Conservation (phyloP, 1,140 invertebrate genomes). For the Nephotettix cincticeps region DNA sequence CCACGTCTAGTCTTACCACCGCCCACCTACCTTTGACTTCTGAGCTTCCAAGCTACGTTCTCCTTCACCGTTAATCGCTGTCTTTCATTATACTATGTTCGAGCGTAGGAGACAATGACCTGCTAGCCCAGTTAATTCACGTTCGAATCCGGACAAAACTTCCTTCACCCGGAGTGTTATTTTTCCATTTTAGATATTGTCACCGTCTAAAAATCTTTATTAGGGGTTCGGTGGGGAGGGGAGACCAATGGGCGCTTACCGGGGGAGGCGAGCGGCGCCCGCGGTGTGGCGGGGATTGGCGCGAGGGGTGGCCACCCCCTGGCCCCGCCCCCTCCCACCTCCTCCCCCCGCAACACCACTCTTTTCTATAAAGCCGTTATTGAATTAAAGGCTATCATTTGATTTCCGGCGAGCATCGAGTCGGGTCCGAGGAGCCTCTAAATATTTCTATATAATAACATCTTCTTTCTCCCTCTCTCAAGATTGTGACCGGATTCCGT, state of each 20-base stretch:
- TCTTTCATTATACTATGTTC: too few relatives aligned
- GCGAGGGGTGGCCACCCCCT: conserved; percentile 5
- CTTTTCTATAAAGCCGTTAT: conserved; percentile 54
- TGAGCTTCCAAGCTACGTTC: too few relatives aligned
- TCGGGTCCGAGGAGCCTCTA: conserved; percentile 49
- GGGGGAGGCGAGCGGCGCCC: conserved; percentile 29
- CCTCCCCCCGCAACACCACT: conserved; percentile 39
- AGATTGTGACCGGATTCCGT: conserved; percentile 12
- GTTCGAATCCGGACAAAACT: conserved; percentile 3
- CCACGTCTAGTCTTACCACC: too few relatives aligned
- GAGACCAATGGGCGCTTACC: conserved; percentile 27
- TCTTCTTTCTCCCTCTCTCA: conserved; percentile 21
- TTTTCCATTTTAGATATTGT: conserved; percentile 28
- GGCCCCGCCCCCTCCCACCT: conserved; percentile 26
- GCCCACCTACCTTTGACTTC: too few relatives aligned
- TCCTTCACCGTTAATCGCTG: too few relatives aligned
- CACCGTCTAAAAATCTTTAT: conserved; percentile 28
- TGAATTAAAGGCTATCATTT: conserved; percentile 74
- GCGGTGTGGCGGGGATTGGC: conserved; percentile 31
- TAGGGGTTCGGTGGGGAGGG: neutral
- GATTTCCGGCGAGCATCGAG: conserved; percentile 62
- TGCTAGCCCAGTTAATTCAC: conserved; percentile 8
- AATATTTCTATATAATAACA: conserved; percentile 38
- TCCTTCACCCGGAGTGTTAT: conserved; percentile 3
- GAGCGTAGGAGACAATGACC: neutral